Evolutionary conservation across 2,888 invertebrate genomes (phyloP).

Genomic region (Calephelis perditalis): DNA sequence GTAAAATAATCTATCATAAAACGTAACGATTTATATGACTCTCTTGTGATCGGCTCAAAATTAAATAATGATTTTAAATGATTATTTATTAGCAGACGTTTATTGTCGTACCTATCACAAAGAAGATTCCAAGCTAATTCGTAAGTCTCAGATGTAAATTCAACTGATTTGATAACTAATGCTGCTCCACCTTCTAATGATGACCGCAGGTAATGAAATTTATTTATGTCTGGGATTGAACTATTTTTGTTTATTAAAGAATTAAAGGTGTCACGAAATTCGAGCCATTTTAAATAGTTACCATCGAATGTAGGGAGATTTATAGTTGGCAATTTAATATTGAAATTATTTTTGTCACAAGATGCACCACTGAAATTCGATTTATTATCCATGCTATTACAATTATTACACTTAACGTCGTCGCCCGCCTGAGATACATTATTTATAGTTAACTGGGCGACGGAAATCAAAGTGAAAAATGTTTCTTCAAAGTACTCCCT

Average conservation of each 20-base stretch:
- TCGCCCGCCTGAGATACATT: no score
- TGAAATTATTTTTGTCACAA: not conserved
- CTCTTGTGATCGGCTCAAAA: conserved; percentile 20
- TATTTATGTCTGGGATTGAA: not conserved
- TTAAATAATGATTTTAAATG: conserved; percentile 25
- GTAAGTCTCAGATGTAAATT: conserved; percentile 17
- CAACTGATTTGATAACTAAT: not conserved
- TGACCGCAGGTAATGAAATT: not conserved
- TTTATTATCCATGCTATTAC: no score
- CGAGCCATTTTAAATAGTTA: not conserved
- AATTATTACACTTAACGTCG: no score
- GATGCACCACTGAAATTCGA: no score
- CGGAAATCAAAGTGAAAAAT: no score
- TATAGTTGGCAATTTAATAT: not conserved
- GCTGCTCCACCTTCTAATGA: not conserved
- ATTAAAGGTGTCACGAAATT: not conserved
- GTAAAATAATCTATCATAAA: conserved; percentile 13
- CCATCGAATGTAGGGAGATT: not conserved
- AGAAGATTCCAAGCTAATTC: conserved; percentile 22
- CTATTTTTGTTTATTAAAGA: not conserved
- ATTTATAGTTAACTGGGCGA: no score
- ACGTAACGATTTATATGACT: conserved; percentile 20
- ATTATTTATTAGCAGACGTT: conserved; percentile 22
- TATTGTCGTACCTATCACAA: conserved; percentile 25
- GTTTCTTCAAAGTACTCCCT: no score